Percentiles rank a stretch among this genome's conserved stretches.
These are phyloP conservation scores for Motacilla alba DNA, from an alignment of 2,113 vertebrate genomes.

Conservation along the genomic window DNA sequence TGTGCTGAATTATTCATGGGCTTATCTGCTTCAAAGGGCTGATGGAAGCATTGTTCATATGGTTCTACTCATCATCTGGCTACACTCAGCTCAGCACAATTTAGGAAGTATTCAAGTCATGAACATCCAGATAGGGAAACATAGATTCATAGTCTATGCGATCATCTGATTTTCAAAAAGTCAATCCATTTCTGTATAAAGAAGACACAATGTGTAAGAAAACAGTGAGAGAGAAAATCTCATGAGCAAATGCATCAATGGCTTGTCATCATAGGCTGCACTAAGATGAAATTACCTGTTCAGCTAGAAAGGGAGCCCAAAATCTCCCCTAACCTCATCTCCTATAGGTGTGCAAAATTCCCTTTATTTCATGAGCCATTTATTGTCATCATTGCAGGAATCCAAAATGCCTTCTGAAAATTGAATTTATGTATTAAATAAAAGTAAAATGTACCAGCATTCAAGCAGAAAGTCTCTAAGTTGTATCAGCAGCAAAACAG, in stretches of 20 bases:
- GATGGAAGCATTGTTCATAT: constrained; percentile 11
- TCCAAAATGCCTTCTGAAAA: background rate
- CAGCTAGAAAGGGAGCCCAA: background rate
- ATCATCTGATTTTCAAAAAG: background rate
- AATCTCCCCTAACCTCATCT: background rate
- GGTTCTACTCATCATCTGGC: background rate
- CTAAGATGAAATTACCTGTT: background rate
- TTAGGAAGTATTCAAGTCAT: background rate
- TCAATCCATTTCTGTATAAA: background rate
- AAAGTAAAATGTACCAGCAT: fast-evolving
- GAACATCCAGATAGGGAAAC: background rate
- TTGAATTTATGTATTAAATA: background rate
- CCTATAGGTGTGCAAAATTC: background rate
- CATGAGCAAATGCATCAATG: background rate
- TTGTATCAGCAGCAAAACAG: background rate
- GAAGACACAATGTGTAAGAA: background rate
- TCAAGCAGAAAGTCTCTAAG: background rate
- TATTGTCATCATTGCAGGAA: background rate
- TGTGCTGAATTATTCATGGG: constrained; percentile 55
- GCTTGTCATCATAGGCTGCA: background rate
- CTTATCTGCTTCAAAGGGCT: background rate
- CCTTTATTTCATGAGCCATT: background rate
- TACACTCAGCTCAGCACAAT: background rate
- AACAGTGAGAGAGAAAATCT: background rate
- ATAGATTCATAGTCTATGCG: background rate